Conservation (phyloP, 2,797 vertebrate species). For the Sebastes minor region DNA sequence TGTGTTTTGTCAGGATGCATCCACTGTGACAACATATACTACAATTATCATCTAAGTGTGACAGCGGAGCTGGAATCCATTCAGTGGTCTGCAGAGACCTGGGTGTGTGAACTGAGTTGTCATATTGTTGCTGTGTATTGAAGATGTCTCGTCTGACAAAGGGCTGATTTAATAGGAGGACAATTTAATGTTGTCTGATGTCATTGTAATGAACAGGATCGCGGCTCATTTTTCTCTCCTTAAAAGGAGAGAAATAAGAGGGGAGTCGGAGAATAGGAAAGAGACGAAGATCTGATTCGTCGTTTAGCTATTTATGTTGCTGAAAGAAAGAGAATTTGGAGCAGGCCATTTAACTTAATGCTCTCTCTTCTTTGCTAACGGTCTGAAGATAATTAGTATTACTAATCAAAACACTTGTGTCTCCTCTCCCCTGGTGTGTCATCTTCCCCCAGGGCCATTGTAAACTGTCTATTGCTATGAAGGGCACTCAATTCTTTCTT, state of each 20-base stretch:
- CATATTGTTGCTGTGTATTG: constrained; percentile 24
- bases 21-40: constrained; percentile 72
- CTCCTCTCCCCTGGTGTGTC: constrained; percentile 64
- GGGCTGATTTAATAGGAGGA: constrained; percentile 51
- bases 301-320: constrained; percentile 65
- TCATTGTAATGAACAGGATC: constrained; percentile 63
- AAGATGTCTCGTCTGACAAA: constrained; percentile 48
- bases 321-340: constrained; percentile 70
- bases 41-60: constrained; percentile 71
- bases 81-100: constrained; percentile 53
- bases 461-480: constrained; percentile 61
- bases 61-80: constrained; percentile 55
- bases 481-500: constrained; percentile 58
- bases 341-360: constrained; percentile 76
- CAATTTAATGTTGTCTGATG: constrained; percentile 62
- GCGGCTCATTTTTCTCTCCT: constrained; percentile 52
- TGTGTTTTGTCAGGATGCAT: constrained; percentile 70
- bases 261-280: constrained; percentile 37
- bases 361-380: constrained; percentile 70
- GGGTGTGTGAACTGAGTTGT: constrained; percentile 22
- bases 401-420: constrained; percentile 77
- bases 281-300: constrained; percentile 62
- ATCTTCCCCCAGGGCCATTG: constrained; percentile 52
- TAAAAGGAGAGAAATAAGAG: constrained; percentile 39
- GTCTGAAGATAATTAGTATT: constrained; percentile 78